phyloP scores from a whole-genome alignment of 2,113 vertebrate species.

The Burhinus oedicnemus region DNA sequence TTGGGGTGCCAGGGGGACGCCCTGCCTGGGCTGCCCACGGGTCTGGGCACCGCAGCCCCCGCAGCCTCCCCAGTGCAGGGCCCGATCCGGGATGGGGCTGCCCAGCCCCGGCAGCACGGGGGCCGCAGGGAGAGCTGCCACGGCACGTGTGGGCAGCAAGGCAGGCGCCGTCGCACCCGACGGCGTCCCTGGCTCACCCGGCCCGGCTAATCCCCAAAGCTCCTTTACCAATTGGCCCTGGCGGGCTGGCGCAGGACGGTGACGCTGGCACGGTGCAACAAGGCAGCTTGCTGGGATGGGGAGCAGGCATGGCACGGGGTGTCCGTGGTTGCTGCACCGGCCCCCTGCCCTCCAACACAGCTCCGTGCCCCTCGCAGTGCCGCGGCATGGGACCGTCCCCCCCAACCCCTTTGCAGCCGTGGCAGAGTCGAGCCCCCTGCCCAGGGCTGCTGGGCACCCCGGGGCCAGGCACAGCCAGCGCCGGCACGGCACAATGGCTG shows the following conservation, averaged over 20 bases:
- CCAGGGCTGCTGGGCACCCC: not conserved
- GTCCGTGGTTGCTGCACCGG: accelerated
- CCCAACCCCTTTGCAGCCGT: too few relatives aligned
- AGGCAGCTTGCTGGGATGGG: not conserved
- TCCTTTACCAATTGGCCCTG: conserved; percentile 4
- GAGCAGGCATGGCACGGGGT: not conserved
- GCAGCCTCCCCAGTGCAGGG: not conserved
- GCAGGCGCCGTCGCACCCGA: not conserved
- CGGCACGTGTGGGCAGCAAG: not conserved
- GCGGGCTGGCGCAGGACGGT: not conserved
- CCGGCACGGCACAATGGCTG: not conserved
- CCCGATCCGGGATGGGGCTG: accelerated
- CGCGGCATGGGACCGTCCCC: accelerated
- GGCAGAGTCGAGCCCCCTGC: not conserved
- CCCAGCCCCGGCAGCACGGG: not conserved
- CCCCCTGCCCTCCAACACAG: not conserved
- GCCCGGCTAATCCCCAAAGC: conserved; percentile 46
- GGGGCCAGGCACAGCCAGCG: not conserved
- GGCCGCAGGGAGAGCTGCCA: not conserved
- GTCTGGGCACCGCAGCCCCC: not conserved
- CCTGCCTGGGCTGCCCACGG: not conserved
- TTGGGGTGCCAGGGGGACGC: not conserved
- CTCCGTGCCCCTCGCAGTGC: not conserved
- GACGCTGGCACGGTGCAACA: accelerated
- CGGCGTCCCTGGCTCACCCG: conserved; percentile 12